phyloP scores from a whole-genome alignment of 2,888 invertebrate genomes.

The Sphaerophoria taeniata region DNA sequence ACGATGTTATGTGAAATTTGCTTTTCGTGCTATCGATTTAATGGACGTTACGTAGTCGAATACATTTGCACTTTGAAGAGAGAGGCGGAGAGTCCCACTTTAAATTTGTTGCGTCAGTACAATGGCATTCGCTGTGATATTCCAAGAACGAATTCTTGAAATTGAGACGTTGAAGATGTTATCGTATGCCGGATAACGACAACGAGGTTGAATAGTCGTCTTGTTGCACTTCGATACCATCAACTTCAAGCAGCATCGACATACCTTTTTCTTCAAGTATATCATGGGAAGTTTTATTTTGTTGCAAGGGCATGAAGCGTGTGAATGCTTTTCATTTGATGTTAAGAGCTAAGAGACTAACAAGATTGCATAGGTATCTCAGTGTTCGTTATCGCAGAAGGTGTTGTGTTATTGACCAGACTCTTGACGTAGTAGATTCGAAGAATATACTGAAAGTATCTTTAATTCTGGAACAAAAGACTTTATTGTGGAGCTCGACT shows the following conservation, averaged over 20 bases:
- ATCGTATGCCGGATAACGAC: too few relatives aligned
- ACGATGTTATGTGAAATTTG: constrained; percentile 32
- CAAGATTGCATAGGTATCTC: constrained; percentile 4
- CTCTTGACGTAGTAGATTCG: neutral
- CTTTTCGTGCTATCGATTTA: constrained; percentile 45
- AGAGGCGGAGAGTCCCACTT: constrained; percentile 49
- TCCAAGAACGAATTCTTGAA: constrained; percentile 23
- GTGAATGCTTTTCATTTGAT: constrained; percentile 51
- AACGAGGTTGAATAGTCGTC: too few relatives aligned
- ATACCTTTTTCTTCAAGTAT: neutral
- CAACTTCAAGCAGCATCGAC: neutral
- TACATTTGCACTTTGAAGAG: constrained; percentile 22
- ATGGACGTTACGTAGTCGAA: constrained; percentile 5
- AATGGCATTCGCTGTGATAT: constrained; percentile 31
- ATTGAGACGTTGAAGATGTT: neutral
- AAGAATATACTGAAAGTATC: too few relatives aligned
- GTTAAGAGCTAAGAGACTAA: constrained; percentile 34
- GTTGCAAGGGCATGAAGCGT: constrained; percentile 24
- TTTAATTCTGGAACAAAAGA: too few relatives aligned
- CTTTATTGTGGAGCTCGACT: too few relatives aligned
- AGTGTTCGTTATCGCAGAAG: neutral
- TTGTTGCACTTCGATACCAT: neutral
- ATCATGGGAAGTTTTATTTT: neutral
- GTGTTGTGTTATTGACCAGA: too few relatives aligned
- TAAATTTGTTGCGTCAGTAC: constrained; percentile 43